These are phyloP conservation scores for Corapipo altera DNA, from an alignment of 2,113 vertebrate genomes.

Conservation along the genomic window DNA sequence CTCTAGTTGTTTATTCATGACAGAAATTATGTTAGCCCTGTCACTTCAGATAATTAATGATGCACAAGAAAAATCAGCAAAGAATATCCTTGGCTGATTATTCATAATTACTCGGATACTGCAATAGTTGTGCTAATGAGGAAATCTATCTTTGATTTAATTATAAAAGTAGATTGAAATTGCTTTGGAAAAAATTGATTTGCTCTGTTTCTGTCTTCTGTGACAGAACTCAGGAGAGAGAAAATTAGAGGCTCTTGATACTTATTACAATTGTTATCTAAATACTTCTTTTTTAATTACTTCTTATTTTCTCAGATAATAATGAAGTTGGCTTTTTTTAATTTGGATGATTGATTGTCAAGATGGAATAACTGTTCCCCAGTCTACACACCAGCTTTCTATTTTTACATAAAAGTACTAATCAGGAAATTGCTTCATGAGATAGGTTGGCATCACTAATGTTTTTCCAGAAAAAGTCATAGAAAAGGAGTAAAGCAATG, in stretches of 20 bases:
- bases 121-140: slow-evolving; percentile 6
- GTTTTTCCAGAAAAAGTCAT: background rate
- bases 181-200: background rate
- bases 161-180: slow-evolving; percentile 25
- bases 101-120: background rate
- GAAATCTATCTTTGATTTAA: slow-evolving; percentile 37
- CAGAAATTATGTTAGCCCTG: background rate
- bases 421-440: background rate
- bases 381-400: background rate
- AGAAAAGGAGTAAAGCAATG: background rate
- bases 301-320: slow-evolving; percentile 60
- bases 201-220: background rate
- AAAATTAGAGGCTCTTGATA: background rate
- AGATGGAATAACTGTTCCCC: background rate
- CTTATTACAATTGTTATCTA: background rate
- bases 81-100: slow-evolving; percentile 17
- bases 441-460: background rate
- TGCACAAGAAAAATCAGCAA: slow-evolving; percentile 18
- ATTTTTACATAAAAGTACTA: background rate
- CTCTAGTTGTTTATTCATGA: background rate
- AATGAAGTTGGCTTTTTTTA: slow-evolving; percentile 61
- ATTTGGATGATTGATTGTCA: background rate
- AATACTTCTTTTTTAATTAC: slow-evolving; percentile 39
- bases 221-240: background rate
- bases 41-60: slow-evolving; percentile 18